Percentiles rank a stretch among this genome's conserved stretches.
Evolutionary conservation across 2,113 vertebrate species (phyloP).

Genomic region (Elgaria multicarinata): DNA sequence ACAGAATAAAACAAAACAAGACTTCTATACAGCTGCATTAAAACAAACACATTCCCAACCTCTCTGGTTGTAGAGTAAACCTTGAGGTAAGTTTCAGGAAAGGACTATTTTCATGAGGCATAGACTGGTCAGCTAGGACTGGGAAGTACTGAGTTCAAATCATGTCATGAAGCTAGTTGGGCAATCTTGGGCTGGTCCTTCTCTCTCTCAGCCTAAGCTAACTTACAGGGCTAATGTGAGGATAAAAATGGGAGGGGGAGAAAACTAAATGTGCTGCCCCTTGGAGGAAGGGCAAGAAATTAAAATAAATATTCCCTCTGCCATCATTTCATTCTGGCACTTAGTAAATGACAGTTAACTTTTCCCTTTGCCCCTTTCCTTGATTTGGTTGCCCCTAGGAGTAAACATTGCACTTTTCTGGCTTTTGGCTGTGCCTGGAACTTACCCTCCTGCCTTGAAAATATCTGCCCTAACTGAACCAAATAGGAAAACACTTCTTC

Average conservation of each 20-base stretch:
- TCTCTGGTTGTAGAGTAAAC: not conserved
- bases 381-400: not conserved
- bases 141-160: not conserved
- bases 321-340: not conserved
- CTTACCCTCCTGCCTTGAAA: not conserved
- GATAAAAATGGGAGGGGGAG: not conserved
- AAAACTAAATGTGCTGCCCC: not conserved
- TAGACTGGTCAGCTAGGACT: not conserved
- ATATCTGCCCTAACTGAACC: no score
- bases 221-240: not conserved
- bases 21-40: not conserved
- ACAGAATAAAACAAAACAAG: no score
- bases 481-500: not conserved
- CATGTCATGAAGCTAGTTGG: not conserved
- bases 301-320: not conserved
- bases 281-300: not conserved
- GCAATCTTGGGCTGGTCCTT: not conserved
- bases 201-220: not conserved
- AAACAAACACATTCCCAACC: not conserved
- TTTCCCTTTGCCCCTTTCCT: not conserved
- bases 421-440: not conserved
- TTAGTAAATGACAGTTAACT: not conserved
- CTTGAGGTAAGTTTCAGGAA: not conserved
- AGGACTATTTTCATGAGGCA: not conserved
- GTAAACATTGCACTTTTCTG: not conserved